Evolutionary conservation across 2,113 vertebrate genomes (phyloP), one percentile per base, ranked within the genome.

Genomic region (Vireo altiloquus): DNA sequence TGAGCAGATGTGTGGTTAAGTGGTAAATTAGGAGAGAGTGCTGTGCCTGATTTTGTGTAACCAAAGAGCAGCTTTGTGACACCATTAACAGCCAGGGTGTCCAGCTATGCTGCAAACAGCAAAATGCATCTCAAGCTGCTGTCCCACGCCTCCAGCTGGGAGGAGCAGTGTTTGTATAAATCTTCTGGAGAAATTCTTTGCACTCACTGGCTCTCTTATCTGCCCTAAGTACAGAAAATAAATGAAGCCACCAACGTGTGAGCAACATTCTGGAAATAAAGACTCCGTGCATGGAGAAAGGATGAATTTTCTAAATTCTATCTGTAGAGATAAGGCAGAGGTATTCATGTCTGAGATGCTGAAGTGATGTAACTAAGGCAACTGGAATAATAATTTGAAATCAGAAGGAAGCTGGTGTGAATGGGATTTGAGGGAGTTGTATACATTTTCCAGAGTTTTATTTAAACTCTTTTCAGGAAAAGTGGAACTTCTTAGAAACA

Each of bases 351-450:
- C 56, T 92, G 68, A 93, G 92, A 71, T 86, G 40, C 71, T 59
- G 35, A 89, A 81, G 83, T 94, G 80, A 90, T 94, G 86, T 89
- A 92, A 30, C 91, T 95, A 92, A 96, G 88, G 90, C 92, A 96
- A 90, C 94, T 96, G 78, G 80, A 92, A 74, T 89, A 91, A 87
- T 87, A 79, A 95, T 72, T 87, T 92, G 87, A 92, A 91, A 94
- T 79, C 83, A 94, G 65, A 78, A 94, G 46, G 86, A 22, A 87
- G 39, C 59, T 91, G 64, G 65, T 88, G 77, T 79, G 33, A 72
- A 89, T 94, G 70, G 56, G 64, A 56, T 94, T 96, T 92, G 42
- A 80, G 61, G 35, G 68, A n/a, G 61, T 68, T 93, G 64, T 92
- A 46, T 86, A 40, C 23, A 7, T 75, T 94, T 97, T 96, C 71